Evolutionary conservation across 2,113 vertebrate species (phyloP), one percentile per base, ranked within the genome.

Genomic region (Hippocampus mohnikei): DNA sequence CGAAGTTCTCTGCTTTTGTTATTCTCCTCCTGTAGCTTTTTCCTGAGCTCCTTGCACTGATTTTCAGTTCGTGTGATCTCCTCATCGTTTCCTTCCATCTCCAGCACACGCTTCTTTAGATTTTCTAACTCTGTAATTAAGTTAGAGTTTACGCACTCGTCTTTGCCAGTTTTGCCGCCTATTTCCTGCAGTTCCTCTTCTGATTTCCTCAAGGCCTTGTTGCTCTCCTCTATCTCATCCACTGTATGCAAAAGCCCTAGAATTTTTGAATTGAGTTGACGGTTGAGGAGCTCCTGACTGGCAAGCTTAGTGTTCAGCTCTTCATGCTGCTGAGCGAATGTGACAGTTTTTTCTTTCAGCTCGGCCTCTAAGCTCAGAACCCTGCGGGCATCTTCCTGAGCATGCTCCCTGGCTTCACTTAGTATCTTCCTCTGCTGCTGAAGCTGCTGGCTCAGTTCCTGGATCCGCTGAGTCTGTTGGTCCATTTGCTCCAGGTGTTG

Each of bases 61-160:
- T 91, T 91, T 88, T 99, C 97, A 0, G 95, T 95, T 84, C 95
- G 98, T 0, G 92, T 95, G 82, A 99, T 96, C 81, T 99, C 97
- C 71, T 97, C 96, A 37, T 99, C 97, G 69, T 98, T 98, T 15
- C 96, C 96, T 77, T 99, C 96, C 96, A 98, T 98, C 85, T 98
- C 96, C 60, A 97, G 90, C 7, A 99, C 93, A 0, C 91, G 92
- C 74, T 98, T 97, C 18, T 95, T 91, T 25, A 99, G 92, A 71
- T 93, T 98, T 87, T 99, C 97, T 70, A 99, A 86, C 83, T 99
- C 95, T 3, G 94, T 91, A 89, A 97, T 94, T 74, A 98, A 88
- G 75, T 94, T 97, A 71, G 94, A 96, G 85, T 95, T 96, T 20
- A 95, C 95, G 71, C 93, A 95, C 84, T 98, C 95, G 15, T 95